phyloP scores from a whole-genome alignment of 2,888 invertebrate genomes.

The Andrena haemorrhoa region DNA sequence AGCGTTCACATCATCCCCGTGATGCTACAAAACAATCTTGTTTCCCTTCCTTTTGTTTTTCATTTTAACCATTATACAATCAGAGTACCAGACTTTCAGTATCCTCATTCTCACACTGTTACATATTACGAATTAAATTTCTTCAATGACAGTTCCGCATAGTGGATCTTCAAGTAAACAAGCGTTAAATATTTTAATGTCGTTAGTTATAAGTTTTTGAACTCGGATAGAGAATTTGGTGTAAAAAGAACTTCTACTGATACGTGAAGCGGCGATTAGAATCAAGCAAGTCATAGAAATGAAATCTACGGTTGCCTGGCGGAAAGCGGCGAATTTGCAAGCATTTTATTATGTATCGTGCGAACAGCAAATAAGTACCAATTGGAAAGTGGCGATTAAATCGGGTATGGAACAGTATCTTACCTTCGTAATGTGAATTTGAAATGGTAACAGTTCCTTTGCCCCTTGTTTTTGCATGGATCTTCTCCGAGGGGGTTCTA shows the following conservation, averaged over 20 bases:
- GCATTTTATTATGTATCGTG: background rate
- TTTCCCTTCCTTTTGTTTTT: background rate
- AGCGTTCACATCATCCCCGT: slow-evolving; percentile 31
- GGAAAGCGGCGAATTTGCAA: background rate
- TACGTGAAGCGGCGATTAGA: background rate
- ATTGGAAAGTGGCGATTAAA: slow-evolving; percentile 56
- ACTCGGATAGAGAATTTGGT: background rate
- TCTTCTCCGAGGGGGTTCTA: background rate
- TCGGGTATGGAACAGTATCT: slow-evolving; percentile 7
- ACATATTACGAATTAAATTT: background rate
- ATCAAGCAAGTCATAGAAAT: slow-evolving; percentile 15
- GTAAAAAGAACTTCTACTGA: slow-evolving; percentile 4
- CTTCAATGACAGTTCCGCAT: background rate
- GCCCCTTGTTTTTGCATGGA: background rate
- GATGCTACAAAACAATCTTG: slow-evolving; percentile 7
- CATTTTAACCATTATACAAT: background rate
- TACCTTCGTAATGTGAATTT: slow-evolving; percentile 44
- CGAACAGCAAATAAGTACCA: slow-evolving; percentile 29
- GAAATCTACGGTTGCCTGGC: background rate
- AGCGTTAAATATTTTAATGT: background rate
- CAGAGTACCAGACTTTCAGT: background rate
- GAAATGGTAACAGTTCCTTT: slow-evolving; percentile 11
- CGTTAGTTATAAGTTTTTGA: background rate
- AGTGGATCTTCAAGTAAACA: background rate
- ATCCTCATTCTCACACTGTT: background rate